Evolutionary conservation across 2,797 vertebrate genomes (phyloP).

Genomic region (Loriculus beryllinus): DNA sequence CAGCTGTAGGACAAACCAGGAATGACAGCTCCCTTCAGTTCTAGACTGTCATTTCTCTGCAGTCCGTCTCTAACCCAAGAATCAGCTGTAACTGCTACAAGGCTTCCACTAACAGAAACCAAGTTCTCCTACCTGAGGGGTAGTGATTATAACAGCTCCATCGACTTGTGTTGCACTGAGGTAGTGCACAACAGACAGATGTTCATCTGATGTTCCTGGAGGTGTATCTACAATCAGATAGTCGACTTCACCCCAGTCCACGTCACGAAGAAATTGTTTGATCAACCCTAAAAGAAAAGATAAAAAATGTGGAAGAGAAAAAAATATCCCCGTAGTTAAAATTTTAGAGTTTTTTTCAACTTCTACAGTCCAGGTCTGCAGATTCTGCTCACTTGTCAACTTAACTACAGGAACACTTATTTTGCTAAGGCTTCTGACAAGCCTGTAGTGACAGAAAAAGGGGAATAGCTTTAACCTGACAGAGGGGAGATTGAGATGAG

Average conservation of each 20-base stretch:
- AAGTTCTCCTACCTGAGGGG: constrained; percentile 83
- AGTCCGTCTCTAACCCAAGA: background rate
- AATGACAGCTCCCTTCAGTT: background rate
- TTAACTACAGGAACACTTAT: background rate
- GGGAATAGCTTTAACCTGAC: background rate
- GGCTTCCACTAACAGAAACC: accelerated
- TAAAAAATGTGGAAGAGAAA: background rate
- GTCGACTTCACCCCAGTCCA: constrained; percentile 95
- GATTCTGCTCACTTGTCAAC: background rate
- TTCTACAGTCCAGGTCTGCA: background rate
- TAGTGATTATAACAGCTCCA: constrained; percentile 90
- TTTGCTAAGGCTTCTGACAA: background rate
- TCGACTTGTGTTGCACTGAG: constrained; percentile 82
- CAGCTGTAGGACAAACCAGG: background rate
- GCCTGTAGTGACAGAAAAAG: background rate
- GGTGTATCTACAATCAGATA: constrained; percentile 93
- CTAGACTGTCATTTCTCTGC: background rate
- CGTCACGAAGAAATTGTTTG: constrained; percentile 94
- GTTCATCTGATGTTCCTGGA: constrained; percentile 92
- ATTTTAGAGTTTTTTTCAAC: background rate
- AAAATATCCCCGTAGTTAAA: background rate
- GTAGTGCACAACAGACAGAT: constrained; percentile 90
- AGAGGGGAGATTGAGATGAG: background rate
- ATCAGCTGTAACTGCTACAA: background rate
- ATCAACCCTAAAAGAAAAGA: constrained; percentile 84